Evolutionary conservation across 2,797 vertebrate genomes (phyloP), one percentile per base, ranked within the genome.

Genomic region (Amazona ochrocephala): DNA sequence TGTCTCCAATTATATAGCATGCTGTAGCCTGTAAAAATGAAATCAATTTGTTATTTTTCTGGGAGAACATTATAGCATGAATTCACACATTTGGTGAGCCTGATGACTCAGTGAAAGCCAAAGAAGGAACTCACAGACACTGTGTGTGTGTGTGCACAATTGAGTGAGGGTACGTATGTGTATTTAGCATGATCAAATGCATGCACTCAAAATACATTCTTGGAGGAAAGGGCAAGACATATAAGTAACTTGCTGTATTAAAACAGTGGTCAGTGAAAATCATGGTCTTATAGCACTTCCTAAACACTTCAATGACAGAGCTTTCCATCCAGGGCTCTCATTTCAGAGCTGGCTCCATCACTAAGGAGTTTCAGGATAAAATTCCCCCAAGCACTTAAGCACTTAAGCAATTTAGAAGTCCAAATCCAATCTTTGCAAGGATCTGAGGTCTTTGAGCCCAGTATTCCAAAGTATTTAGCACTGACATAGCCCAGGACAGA

Each of bases 11-110:
- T 98, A 97, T 96, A 94, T 20, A 96, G 97, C 97, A 97, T 95
- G 97, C 97, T 66, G 93, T 95, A 95, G 96, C 97, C 96, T 97
- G 97, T 95, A 97, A 96, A 96, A 95, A 96, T 96, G 91, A 97
- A 97, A 98, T 97, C 97, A 97, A 98, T 98, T 98, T 97, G 95
- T 96, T 97, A 94, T 96, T 96, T 97, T 96, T 96, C 96, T 97
- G 95, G 90, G 95, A 95, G 96, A 95, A 96, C 96, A 95, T 90
- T 92, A 30, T 77, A 94, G 90, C 85, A 77, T 97, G 94, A 95
- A 95, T 92, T 95, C 95, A 96, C 95, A 94, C 93, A 96, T 97
- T 96, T 97, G 95, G 89, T 87, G 93, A 96, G 94, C 91, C 77
- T 20, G 94, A 90, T 96, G 96, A 97, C 56, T 95, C 97, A 97